A percentile compares a stretch with the other conserved stretches of the same genome.
Conservation (phyloP, 2,888 invertebrate genomes). For the Phorcus lineatus region DNA sequence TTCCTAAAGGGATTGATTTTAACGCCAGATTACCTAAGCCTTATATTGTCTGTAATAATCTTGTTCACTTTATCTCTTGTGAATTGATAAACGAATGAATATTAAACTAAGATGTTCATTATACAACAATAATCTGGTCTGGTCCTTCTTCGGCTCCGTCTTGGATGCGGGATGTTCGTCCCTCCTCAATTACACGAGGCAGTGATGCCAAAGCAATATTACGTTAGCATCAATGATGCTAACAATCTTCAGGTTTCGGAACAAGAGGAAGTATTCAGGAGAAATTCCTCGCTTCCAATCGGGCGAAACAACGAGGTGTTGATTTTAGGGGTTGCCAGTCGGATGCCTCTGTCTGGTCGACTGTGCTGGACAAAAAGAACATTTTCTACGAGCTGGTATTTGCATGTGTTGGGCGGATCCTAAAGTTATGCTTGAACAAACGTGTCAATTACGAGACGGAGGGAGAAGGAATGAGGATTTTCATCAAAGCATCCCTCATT, state of each 20-base stretch:
- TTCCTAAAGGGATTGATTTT: too few relatives aligned
- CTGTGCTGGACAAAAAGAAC: slow-evolving; percentile 11
- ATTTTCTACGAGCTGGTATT: slow-evolving; percentile 12
- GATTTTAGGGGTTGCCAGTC: slow-evolving; percentile 21
- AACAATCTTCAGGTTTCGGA: neutral
- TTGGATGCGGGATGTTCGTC: too few relatives aligned
- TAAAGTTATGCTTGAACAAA: slow-evolving; percentile 14
- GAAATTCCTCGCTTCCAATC: slow-evolving; percentile 2
- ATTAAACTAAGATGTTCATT: too few relatives aligned
- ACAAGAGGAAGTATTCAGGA: neutral
- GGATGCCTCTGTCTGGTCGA: slow-evolving; percentile 8
- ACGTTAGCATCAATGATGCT: too few relatives aligned
- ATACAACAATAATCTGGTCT: too few relatives aligned
- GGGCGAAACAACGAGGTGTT: slow-evolving; percentile 1
- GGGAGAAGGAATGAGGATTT: neutral
- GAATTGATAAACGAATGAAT: too few relatives aligned
- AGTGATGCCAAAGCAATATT: too few relatives aligned
- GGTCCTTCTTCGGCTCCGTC: too few relatives aligned
- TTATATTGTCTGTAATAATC: too few relatives aligned
- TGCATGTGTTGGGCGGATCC: slow-evolving; percentile 4
- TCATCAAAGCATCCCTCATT: neutral
- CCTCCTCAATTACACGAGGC: too few relatives aligned
- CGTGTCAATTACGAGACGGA: slow-evolving; percentile 15
- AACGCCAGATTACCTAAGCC: too few relatives aligned
- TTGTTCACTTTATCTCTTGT: too few relatives aligned